A percentile compares a stretch with the other conserved stretches of the same genome.
These are phyloP conservation scores for Alviniconcha marisindica DNA, from an alignment of 1,140 invertebrate genomes.

Conservation along the genomic window DNA sequence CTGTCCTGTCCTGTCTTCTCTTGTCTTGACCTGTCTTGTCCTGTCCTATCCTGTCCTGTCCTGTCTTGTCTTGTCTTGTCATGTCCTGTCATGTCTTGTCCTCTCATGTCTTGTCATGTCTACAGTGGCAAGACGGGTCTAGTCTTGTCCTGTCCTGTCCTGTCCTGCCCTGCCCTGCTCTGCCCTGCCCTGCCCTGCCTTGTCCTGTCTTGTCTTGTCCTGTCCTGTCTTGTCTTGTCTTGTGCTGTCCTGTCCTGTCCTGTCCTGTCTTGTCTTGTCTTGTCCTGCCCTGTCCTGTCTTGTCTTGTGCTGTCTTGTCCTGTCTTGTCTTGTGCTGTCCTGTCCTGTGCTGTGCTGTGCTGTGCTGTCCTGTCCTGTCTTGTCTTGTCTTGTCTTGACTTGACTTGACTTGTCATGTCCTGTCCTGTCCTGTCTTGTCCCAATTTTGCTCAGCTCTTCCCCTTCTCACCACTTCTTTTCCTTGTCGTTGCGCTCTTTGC, in stretches of 20 bases:
- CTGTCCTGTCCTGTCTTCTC: too few relatives aligned
- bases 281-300: conserved; percentile 14
- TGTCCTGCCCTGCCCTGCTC: not conserved
- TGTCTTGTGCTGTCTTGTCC: not conserved
- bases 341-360: conserved; percentile 6
- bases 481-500: too few relatives aligned
- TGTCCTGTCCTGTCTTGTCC: conserved; percentile 8
- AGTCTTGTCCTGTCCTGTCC: too few relatives aligned
- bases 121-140: too few relatives aligned
- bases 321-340: conserved; percentile 14
- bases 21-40: not conserved
- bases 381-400: not conserved
- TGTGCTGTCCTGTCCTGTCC: conserved; percentile 20
- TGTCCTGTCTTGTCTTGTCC: not conserved
- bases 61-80: not conserved
- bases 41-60: not conserved
- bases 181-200: not conserved
- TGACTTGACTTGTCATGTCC: not conserved
- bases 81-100: not conserved
- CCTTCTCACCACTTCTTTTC: too few relatives aligned
- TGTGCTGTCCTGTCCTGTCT: not conserved
- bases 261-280: not conserved
- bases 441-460: too few relatives aligned
- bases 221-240: conserved; percentile 4
- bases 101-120: not conserved